These are phyloP conservation scores for Ciona savignyi DNA, from an alignment of 23 tunicate species.

Conservation along the genomic window DNA sequence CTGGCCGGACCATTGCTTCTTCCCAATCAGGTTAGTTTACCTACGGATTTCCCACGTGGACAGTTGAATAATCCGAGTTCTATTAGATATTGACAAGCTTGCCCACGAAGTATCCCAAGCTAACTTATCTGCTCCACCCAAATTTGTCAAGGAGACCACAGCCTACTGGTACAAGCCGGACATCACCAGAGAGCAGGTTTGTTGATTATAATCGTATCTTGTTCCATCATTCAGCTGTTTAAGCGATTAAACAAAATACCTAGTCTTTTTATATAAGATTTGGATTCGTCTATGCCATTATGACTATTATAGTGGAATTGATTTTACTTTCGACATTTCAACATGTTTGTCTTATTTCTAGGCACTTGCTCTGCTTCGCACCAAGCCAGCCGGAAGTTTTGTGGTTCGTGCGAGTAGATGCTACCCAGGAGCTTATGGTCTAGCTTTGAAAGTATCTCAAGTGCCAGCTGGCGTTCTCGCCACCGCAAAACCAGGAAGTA, in stretches of 20 bases:
- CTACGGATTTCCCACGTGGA: too few species aligned
- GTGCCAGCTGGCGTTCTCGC: slow-evolving; percentile 71
- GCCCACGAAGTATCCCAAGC: slow-evolving; percentile 48
- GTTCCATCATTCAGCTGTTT: neutral
- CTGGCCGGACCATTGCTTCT: slow-evolving; percentile 72
- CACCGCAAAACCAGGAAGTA: slow-evolving; percentile 84
- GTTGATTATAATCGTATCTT: neutral
- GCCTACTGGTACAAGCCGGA: slow-evolving; percentile 92
- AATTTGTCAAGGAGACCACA: slow-evolving; percentile 76
- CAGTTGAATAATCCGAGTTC: neutral
- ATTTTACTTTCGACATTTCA: neutral
- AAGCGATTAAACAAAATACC: neutral
- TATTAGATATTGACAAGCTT: slow-evolving; percentile 59
- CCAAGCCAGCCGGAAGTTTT: slow-evolving; percentile 68
- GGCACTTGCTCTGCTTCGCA: slow-evolving; percentile 74
- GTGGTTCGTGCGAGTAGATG: slow-evolving; percentile 87
- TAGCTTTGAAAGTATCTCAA: slow-evolving; percentile 75
- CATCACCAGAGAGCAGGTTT: slow-evolving; percentile 71
- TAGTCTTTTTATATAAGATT: neutral
- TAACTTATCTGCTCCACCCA: slow-evolving; percentile 52
- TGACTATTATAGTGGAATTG: too few species aligned
- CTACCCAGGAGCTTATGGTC: slow-evolving; percentile 91
- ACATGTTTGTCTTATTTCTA: slow-evolving; percentile 4
- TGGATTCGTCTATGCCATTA: too few species aligned
- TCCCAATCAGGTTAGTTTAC: slow-evolving; percentile 51